These are phyloP conservation scores for Nanorana parkeri DNA, from an alignment of 2,113 vertebrate species.

Conservation along the genomic window DNA sequence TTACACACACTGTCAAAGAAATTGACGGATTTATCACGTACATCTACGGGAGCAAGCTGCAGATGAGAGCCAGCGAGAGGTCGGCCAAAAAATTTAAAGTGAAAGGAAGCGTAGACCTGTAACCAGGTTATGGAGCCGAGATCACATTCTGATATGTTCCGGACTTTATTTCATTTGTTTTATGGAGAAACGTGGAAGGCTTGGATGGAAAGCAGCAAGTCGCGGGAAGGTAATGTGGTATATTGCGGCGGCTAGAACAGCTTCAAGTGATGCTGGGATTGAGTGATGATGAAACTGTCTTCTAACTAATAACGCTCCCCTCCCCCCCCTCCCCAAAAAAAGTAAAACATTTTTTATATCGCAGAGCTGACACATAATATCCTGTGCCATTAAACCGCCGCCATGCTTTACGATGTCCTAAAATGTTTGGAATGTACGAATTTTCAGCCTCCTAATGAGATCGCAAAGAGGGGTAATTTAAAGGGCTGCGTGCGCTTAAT, in stretches of 20 bases:
- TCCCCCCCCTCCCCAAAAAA: not conserved
- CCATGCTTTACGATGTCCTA: conserved; percentile 50
- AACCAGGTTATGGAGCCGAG: conserved; percentile 54
- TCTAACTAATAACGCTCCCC: conserved; percentile 51
- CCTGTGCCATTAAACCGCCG: conserved; percentile 55
- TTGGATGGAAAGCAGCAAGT: conserved; percentile 21
- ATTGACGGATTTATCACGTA: conserved; percentile 87
- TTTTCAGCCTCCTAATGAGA: conserved; percentile 52
- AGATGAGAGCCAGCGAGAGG: conserved; percentile 88
- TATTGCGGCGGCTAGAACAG: conserved; percentile 25
- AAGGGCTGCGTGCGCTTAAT: conserved; percentile 17
- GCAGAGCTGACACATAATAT: conserved; percentile 53
- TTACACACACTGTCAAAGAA: conserved; percentile 70
- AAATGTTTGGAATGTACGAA: conserved; percentile 54
- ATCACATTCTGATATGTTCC: not conserved
- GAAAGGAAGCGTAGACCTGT: conserved; percentile 89
- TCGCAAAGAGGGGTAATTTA: conserved; percentile 43
- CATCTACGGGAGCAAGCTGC: conserved; percentile 93
- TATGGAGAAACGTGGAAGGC: conserved; percentile 23
- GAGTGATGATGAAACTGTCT: conserved; percentile 49
- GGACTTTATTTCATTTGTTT: conserved; percentile 9
- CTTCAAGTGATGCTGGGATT: conserved; percentile 51
- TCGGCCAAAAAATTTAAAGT: conserved; percentile 94
- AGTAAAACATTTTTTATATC: conserved; percentile 56
- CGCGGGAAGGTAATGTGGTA: conserved; percentile 15